Base-by-base conservation (phyloP, 2,888 invertebrate genomes). In the Ecliptopera silaceata region DNA sequence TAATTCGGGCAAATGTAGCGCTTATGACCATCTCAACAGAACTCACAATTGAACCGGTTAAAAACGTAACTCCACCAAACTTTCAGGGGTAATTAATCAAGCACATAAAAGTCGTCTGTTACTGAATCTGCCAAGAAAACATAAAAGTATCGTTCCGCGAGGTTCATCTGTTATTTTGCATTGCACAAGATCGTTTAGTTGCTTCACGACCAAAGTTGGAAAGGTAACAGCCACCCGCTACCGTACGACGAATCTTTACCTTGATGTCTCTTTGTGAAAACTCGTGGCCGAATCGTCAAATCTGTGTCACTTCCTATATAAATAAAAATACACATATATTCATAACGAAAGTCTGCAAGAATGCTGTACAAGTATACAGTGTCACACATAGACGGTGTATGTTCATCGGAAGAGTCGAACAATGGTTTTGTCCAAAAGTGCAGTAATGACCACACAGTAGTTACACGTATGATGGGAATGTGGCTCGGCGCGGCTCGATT, bases 391-490 rank as follows among this genome's bases (percentile, higher is more conserved):
- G 56, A 64, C 39, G 52, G 75, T 78, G 79, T 76, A 79, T 77
- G 41, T 79, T 71, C 75, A 77, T 61, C 39, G 42, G 57, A 59
- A 57, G 54, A 58, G 58, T 41, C 58, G 50, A 53, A 55, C 32
- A 53, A 38, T 36, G n/a, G 2, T 31, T 29, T 36, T 10, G 38
- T 46, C 38, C 22, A 20, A 29, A 48, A 48, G 36, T 38, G 53
- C 31, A 15, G 58, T 18, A 59, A 34, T 56, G 46, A 47, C 29
- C 61, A 59, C 52, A 56, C 57, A 45, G 87, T 81, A 91, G 79
- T 95, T 97, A 97, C 97, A 97, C 93, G 96, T 97, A 84, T 97
- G 97, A 93, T 97, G 97, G 70, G 97, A 97, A 75, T 92, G 91
- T 54, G 94, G 93, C 66, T 89, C 90, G 75, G 42, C 42, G 8